Evolutionary conservation across 2,888 invertebrate genomes (phyloP).

Genomic region (Chloroclysta siterata): DNA sequence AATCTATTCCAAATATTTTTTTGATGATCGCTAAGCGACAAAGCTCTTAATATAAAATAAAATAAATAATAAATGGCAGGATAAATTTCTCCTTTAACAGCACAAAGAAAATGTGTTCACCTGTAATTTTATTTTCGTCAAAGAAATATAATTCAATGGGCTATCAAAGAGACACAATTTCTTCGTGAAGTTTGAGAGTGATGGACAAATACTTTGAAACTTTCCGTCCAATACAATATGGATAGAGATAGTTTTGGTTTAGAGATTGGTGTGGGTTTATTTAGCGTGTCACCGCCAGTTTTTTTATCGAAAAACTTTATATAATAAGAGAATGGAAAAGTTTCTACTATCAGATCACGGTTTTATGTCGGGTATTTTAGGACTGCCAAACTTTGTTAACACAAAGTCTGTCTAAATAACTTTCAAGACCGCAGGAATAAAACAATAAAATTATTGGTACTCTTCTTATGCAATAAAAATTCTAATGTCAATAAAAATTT

Average conservation of each 20-base stretch:
- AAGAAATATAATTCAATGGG: conserved; percentile 41
- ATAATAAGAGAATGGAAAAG: conserved; percentile 27
- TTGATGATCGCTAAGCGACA: neutral
- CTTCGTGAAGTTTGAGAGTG: conserved; percentile 47
- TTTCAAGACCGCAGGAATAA: neutral
- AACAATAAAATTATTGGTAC: neutral
- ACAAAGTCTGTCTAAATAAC: conserved; percentile 3
- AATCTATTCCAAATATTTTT: conserved; percentile 15
- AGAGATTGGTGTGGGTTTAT: conserved; percentile 48
- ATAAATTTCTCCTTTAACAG: conserved; percentile 19
- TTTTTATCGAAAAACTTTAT: conserved; percentile 50
- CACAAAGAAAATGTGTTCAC: conserved; percentile 34
- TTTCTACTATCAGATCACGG: conserved; percentile 14
- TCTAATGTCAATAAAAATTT: too few species aligned
- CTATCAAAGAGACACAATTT: conserved; percentile 37
- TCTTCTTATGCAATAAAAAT: too few species aligned
- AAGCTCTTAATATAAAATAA: too few species aligned
- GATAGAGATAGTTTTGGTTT: conserved; percentile 49
- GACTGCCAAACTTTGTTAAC: conserved; percentile 7
- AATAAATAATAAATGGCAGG: conserved; percentile 20
- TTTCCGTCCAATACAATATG: conserved; percentile 50
- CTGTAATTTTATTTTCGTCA: conserved; percentile 37
- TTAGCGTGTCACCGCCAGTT: conserved; percentile 43
- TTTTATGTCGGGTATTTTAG: conserved; percentile 8
- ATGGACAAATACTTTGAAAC: conserved; percentile 52